These are phyloP conservation scores for Sebastes taczanowskii DNA, from an alignment of 2,797 vertebrate genomes.

Conservation along the genomic window DNA sequence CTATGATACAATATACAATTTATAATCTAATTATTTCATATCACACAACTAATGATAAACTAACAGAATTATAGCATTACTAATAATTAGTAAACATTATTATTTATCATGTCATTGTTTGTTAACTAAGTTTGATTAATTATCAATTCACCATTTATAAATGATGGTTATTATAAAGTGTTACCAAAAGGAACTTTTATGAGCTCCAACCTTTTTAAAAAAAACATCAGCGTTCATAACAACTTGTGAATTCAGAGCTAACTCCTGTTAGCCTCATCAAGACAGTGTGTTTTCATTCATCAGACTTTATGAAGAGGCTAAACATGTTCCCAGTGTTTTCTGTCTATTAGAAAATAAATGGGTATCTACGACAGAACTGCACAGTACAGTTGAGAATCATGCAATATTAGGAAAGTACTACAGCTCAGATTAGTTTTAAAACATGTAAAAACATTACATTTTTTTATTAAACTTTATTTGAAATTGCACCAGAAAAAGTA, in stretches of 20 bases:
- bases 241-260: neutral
- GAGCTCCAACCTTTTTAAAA: neutral
- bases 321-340: neutral
- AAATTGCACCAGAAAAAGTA: neutral
- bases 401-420: neutral
- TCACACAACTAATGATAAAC: too few relatives aligned
- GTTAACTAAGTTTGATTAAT: too few relatives aligned
- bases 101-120: too few relatives aligned
- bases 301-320: neutral
- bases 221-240: neutral
- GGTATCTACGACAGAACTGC: neutral
- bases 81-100: too few relatives aligned
- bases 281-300: neutral
- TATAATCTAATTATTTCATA: too few relatives aligned
- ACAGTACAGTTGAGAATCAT: neutral
- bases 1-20: too few relatives aligned
- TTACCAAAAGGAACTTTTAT: neutral
- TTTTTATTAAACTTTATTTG: rapidly evolving
- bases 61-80: too few relatives aligned
- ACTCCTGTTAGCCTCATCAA: neutral
- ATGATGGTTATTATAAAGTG: too few relatives aligned
- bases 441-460: too few relatives aligned
- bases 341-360: neutral
- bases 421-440: neutral
- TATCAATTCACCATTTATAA: rapidly evolving